phyloP scores from a whole-genome alignment of 2,113 vertebrate genomes.

The Eptesicus fuscus region DNA sequence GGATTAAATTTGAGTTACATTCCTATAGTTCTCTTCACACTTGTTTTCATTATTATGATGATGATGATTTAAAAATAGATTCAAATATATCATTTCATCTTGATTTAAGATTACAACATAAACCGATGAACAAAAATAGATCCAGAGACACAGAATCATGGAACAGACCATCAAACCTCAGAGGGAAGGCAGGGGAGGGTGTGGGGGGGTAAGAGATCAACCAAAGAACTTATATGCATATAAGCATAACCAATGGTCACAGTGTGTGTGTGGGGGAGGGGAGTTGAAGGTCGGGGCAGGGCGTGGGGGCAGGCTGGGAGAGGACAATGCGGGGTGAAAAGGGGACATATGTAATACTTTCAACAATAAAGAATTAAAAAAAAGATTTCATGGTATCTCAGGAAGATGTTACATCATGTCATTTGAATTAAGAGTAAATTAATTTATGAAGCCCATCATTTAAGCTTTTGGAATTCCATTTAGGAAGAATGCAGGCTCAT shows the following conservation, averaged over 20 bases:
- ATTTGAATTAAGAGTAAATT: neutral
- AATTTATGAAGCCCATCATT: neutral
- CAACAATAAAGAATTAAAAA: neutral
- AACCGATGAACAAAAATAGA: too few species aligned
- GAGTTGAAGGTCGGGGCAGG: too few species aligned
- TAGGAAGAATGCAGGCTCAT: neutral
- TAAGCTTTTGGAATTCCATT: neutral
- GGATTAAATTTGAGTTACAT: neutral
- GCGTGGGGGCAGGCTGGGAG: too few species aligned
- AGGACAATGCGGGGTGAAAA: too few species aligned
- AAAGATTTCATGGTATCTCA: neutral
- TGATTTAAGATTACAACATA: neutral
- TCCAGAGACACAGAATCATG: too few species aligned
- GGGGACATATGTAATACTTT: too few species aligned
- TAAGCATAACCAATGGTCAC: too few species aligned
- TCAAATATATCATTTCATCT: neutral
- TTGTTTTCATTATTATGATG: neutral
- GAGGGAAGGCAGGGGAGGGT: too few species aligned
- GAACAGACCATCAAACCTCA: too few species aligned
- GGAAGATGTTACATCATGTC: neutral
- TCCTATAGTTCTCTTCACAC: neutral
- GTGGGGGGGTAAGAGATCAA: too few species aligned
- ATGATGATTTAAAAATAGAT: constrained; percentile 17
- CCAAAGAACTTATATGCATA: too few species aligned
- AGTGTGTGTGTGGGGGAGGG: too few species aligned